phyloP scores from a whole-genome alignment of 2,113 vertebrate genomes.

The Sus scrofa region DNA sequence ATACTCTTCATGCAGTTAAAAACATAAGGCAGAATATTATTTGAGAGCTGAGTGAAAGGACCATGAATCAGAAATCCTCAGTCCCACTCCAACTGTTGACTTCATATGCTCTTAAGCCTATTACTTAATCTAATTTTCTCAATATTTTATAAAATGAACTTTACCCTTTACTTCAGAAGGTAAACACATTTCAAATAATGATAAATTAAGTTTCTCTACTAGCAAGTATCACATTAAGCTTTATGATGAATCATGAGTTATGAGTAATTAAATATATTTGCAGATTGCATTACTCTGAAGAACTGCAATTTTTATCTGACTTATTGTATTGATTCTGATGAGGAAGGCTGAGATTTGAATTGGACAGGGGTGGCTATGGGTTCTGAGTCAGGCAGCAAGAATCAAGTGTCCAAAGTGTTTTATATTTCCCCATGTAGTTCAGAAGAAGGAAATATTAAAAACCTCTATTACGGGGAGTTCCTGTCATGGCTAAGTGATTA shows the following conservation, averaged over 20 bases:
- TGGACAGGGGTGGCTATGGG: not conserved
- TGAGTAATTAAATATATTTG: slow-evolving; percentile 52
- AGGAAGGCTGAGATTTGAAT: not conserved
- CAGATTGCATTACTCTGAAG: slow-evolving; percentile 3
- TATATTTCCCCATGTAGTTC: not conserved
- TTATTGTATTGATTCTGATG: not conserved
- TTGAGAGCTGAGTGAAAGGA: not conserved
- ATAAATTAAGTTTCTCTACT: slow-evolving; percentile 51
- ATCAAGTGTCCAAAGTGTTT: not conserved
- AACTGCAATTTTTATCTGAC: not conserved
- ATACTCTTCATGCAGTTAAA: not conserved
- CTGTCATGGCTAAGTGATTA: too few relatives aligned
- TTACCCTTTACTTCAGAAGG: slow-evolving; percentile 28
- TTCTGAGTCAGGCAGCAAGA: not conserved
- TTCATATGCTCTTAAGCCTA: slow-evolving; percentile 59
- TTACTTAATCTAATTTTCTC: slow-evolving; percentile 53
- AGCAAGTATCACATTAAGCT: slow-evolving; percentile 61
- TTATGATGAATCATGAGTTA: slow-evolving; percentile 45
- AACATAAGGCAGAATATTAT: not conserved
- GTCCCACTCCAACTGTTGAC: slow-evolving; percentile 44
- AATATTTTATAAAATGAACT: slow-evolving; percentile 57
- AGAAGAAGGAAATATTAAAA: not conserved
- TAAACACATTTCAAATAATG: slow-evolving; percentile 68
- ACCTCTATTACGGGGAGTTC: not conserved
- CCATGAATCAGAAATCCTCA: not conserved